Percentiles rank a stretch among this genome's conserved stretches.
phyloP scores from a whole-genome alignment of 1,140 invertebrate species.

The Littorina saxatilis region DNA sequence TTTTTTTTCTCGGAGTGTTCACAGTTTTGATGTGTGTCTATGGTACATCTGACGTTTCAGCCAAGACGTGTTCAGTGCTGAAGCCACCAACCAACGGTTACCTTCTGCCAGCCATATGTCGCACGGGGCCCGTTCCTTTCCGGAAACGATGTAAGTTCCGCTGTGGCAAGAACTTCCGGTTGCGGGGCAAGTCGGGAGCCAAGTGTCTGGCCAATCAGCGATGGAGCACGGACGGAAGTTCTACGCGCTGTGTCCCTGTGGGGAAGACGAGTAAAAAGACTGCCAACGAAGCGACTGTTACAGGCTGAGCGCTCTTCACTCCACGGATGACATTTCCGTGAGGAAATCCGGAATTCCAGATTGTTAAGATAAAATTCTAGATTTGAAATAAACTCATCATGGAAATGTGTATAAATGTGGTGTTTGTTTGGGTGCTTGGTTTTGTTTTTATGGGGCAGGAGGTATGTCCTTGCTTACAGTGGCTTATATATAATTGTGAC shows the following conservation, averaged over 20 bases:
- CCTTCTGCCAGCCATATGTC: slow-evolving; percentile 38
- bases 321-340: too few species aligned
- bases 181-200: slow-evolving; percentile 33
- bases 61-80: slow-evolving; percentile 28
- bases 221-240: slow-evolving; percentile 34
- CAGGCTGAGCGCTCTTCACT: background rate
- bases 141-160: slow-evolving; percentile 34
- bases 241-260: slow-evolving; percentile 30
- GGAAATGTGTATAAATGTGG: too few species aligned
- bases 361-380: too few species aligned
- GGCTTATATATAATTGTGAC: too few species aligned
- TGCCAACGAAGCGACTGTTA: too few species aligned
- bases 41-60: slow-evolving; percentile 20
- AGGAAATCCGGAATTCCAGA: too few species aligned
- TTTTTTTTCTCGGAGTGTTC: too few species aligned
- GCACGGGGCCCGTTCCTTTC: slow-evolving; percentile 37
- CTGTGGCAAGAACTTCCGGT: slow-evolving; percentile 37
- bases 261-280: background rate
- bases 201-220: slow-evolving; percentile 43
- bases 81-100: slow-evolving; percentile 37
- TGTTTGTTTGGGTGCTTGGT: too few species aligned
- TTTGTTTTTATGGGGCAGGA: too few species aligned
- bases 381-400: too few species aligned
- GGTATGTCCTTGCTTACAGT: too few species aligned
- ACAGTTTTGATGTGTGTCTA: too few species aligned